These are phyloP conservation scores for Capricornis sumatraensis DNA, from an alignment of 2,113 vertebrate species.

Conservation along the genomic window DNA sequence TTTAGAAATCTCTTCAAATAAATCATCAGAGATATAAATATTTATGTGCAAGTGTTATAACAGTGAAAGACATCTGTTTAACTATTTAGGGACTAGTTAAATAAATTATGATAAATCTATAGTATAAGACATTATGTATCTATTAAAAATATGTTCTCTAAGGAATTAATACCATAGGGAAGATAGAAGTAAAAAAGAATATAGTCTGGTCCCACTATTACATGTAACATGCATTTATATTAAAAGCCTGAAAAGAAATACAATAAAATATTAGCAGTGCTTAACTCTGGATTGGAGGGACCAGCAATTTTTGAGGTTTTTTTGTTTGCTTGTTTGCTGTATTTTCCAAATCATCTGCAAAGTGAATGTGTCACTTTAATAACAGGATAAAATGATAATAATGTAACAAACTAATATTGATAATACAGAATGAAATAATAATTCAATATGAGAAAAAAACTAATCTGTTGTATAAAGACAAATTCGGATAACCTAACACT, in stretches of 20 bases:
- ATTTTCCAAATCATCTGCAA: neutral
- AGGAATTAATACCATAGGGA: neutral
- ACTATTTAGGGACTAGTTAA: neutral
- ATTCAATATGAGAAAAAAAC: neutral
- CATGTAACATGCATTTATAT: neutral
- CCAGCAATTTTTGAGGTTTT: neutral
- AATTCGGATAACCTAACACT: neutral
- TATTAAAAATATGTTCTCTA: neutral
- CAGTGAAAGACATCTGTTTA: neutral
- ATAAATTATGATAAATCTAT: neutral
- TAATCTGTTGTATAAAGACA: neutral
- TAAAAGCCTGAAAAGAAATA: neutral
- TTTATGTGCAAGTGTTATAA: conserved; percentile 8
- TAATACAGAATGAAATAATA: neutral
- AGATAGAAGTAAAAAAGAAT: neutral
- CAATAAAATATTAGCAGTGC: neutral
- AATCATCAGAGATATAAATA: neutral
- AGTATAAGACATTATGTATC: neutral
- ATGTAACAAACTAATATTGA: neutral
- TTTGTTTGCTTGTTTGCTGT: neutral
- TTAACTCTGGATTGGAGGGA: neutral
- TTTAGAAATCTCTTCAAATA: neutral
- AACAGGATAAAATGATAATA: neutral
- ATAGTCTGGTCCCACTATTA: neutral
- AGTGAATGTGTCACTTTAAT: neutral